Evolutionary conservation across 2,888 invertebrate species (phyloP).

Genomic region (Silvanus unidentatus): DNA sequence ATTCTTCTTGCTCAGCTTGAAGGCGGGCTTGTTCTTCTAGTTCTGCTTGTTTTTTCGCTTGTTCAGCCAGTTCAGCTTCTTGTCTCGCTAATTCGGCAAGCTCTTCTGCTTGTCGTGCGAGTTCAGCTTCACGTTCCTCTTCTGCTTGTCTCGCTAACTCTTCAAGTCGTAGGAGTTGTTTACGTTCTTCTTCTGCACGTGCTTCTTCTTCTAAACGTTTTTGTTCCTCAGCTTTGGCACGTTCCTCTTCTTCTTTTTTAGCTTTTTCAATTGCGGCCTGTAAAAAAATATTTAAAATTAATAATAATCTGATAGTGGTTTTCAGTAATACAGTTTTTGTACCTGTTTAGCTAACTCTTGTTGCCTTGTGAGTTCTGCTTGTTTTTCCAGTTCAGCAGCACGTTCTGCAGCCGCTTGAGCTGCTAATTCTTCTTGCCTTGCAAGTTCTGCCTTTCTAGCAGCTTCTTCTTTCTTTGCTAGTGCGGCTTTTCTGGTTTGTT

Average conservation of each 20-base stretch:
- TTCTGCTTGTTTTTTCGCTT: constrained; percentile 57
- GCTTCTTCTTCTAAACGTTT: constrained; percentile 43
- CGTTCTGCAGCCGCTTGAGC: constrained; percentile 48
- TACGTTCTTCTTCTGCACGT: constrained; percentile 42
- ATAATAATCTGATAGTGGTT: not conserved
- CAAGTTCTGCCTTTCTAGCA: constrained; percentile 49
- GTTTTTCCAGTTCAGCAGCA: constrained; percentile 43
- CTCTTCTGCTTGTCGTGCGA: constrained; percentile 58
- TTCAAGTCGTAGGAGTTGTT: constrained; percentile 46
- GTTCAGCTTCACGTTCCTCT: constrained; percentile 49
- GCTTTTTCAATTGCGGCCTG: constrained; percentile 50
- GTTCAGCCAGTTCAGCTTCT: constrained; percentile 46
- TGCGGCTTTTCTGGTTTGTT: constrained; percentile 51
- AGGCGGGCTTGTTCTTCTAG: constrained; percentile 54
- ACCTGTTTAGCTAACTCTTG: constrained; percentile 43
- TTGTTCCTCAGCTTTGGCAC: too few relatives aligned
- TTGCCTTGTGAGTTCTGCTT: constrained; percentile 40
- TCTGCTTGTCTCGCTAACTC: constrained; percentile 43
- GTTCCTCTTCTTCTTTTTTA: constrained; percentile 52
- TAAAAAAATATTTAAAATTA: constrained; percentile 12
- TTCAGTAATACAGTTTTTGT: constrained; percentile 7
- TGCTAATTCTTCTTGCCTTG: constrained; percentile 45
- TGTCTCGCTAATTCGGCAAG: constrained; percentile 65
- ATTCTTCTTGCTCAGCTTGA: constrained; percentile 53
- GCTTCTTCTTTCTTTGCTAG: constrained; percentile 50